A percentile compares a stretch with the other conserved stretches of the same genome.
These are phyloP conservation scores for Lasioglossum lativentre DNA, from an alignment of 2,888 invertebrate species.

Conservation along the genomic window DNA sequence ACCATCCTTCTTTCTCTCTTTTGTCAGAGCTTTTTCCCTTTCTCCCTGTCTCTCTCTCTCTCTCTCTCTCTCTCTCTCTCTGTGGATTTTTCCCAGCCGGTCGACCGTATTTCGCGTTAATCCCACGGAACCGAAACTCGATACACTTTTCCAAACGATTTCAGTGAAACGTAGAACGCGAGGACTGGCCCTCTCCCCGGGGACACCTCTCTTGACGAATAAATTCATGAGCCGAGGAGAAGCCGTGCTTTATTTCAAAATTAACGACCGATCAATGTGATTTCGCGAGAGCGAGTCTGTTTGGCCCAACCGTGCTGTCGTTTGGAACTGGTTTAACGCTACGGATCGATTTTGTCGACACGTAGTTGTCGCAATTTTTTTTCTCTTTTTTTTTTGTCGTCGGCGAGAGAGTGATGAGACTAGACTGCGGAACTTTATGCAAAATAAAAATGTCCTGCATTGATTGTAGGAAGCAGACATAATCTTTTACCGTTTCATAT, in stretches of 20 bases:
- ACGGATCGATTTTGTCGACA: background rate
- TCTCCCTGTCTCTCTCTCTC: background rate
- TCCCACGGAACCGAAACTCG: constrained; percentile 14
- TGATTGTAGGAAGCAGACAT: too few relatives aligned
- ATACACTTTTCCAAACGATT: background rate
- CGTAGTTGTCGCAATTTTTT: background rate
- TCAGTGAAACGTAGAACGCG: background rate
- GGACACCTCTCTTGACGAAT: background rate
- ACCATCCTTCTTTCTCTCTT: background rate
- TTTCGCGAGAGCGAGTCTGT: background rate
- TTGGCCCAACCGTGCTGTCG: background rate
- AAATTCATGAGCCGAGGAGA: background rate
- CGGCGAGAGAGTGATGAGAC: background rate
- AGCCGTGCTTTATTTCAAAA: background rate
- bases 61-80: background rate
- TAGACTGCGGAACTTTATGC: too few relatives aligned
- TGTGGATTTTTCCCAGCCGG: background rate
- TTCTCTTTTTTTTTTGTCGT: too few relatives aligned
- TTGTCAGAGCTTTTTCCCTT: background rate
- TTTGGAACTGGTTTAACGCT: background rate
- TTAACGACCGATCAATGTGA: background rate
- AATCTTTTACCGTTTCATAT: too few relatives aligned
- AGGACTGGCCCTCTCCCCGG: background rate
- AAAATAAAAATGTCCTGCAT: too few relatives aligned
- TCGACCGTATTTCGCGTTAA: constrained; percentile 28